phyloP scores from a whole-genome alignment of 2,113 vertebrate genomes.

The Pavo muticus region DNA sequence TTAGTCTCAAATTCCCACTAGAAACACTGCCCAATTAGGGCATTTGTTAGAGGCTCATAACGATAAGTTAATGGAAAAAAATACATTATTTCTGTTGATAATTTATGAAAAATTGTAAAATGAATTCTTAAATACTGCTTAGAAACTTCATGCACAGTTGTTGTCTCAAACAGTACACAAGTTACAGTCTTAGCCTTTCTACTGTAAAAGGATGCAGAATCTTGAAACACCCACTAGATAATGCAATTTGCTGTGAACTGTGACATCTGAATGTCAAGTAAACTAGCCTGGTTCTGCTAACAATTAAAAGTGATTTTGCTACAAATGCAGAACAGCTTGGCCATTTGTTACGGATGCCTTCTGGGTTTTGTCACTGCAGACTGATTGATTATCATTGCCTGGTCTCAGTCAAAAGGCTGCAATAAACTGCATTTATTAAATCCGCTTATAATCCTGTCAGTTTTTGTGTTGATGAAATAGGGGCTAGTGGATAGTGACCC shows the following conservation, averaged over 20 bases:
- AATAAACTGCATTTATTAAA: neutral
- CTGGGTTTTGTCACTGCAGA: neutral
- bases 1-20: slow-evolving; percentile 45
- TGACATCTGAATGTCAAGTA: neutral
- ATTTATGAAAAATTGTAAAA: neutral
- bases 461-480: neutral
- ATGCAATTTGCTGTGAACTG: neutral
- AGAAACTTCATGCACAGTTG: neutral
- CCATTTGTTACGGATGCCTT: neutral
- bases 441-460: neutral
- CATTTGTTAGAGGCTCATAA: slow-evolving; percentile 55
- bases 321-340: neutral
- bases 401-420: neutral
- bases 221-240: neutral
- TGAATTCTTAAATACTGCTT: neutral
- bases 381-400: neutral
- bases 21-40: slow-evolving; percentile 56
- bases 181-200: neutral
- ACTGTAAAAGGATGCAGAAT: neutral
- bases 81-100: slow-evolving; percentile 50
- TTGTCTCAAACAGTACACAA: neutral
- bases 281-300: neutral
- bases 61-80: slow-evolving; percentile 53
- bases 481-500: neutral
- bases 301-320: neutral